Evolutionary conservation across 1,140 invertebrate species (phyloP).

Genomic region (Dendroctonus valens): DNA sequence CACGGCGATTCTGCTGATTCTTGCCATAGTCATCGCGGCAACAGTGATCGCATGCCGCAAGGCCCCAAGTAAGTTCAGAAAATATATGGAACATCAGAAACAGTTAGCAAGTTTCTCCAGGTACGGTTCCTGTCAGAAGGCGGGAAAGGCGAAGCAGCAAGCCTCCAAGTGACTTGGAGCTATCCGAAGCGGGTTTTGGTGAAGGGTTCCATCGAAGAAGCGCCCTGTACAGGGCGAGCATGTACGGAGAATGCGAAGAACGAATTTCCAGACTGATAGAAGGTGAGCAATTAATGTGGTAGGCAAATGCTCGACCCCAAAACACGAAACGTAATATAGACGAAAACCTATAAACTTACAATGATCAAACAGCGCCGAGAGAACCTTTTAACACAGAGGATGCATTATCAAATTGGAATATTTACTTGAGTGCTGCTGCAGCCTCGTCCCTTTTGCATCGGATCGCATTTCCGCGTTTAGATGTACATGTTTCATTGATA

Average conservation of each 20-base stretch:
- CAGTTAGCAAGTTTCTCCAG: background rate
- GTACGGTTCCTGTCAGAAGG: constrained; percentile 8
- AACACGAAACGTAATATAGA: background rate
- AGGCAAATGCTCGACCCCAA: background rate
- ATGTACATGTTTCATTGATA: constrained; percentile 19
- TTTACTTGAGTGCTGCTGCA: constrained; percentile 4
- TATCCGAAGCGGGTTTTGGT: constrained; percentile 48
- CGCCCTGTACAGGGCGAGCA: constrained; percentile 47
- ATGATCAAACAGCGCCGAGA: background rate
- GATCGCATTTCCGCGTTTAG: background rate
- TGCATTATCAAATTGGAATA: constrained; percentile 16
- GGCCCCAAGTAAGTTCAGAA: constrained; percentile 20
- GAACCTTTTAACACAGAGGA: background rate
- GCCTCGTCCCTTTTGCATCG: background rate
- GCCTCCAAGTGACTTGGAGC: constrained; percentile 46
- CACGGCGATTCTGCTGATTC: constrained; percentile 43
- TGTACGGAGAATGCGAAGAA: constrained; percentile 47
- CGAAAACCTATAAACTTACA: background rate
- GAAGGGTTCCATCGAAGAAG: constrained; percentile 48
- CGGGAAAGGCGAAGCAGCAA: constrained; percentile 38
- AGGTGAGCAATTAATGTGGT: constrained; percentile 27
- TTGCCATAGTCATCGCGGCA: constrained; percentile 41
- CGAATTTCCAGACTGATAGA: constrained; percentile 41
- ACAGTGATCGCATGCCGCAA: constrained; percentile 43
- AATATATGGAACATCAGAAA: background rate